phyloP scores from a whole-genome alignment of 2,113 vertebrate species.

The Barnardius zonarius region DNA sequence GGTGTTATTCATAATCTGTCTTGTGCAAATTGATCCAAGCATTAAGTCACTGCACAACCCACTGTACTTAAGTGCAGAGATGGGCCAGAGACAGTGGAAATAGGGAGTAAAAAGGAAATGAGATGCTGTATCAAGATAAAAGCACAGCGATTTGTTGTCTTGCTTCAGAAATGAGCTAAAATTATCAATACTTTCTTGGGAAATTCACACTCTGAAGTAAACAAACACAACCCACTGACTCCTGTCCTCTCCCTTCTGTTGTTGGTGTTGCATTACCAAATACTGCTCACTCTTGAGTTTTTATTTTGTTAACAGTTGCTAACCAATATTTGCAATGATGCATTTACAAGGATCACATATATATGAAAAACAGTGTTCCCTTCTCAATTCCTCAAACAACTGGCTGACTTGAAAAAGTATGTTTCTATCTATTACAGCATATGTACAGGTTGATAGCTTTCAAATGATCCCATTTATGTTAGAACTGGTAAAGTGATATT shows the following conservation, averaged over 20 bases:
- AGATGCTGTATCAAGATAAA: not conserved
- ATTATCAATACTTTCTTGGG: not conserved
- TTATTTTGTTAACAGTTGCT: not conserved
- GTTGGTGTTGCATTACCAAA: not conserved
- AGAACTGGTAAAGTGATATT: not conserved
- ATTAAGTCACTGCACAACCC: not conserved
- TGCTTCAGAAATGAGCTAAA: not conserved
- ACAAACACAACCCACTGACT: not conserved
- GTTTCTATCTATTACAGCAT: not conserved
- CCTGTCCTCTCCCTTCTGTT: not conserved
- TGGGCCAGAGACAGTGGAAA: not conserved
- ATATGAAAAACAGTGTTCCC: not conserved
- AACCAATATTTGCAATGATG: not conserved
- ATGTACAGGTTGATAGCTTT: not conserved
- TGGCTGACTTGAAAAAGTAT: not conserved
- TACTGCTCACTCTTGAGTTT: not conserved
- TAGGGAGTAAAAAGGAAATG: not conserved
- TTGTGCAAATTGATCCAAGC: not conserved
- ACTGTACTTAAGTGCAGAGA: not conserved
- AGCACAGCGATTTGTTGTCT: not conserved
- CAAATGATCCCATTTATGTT: not conserved
- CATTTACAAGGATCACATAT: not conserved
- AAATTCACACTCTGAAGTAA: not conserved
- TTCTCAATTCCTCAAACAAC: not conserved
- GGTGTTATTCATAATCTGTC: not conserved